phyloP scores from a whole-genome alignment of 2,113 vertebrate genomes.

The Cyprinodon tularosa region DNA sequence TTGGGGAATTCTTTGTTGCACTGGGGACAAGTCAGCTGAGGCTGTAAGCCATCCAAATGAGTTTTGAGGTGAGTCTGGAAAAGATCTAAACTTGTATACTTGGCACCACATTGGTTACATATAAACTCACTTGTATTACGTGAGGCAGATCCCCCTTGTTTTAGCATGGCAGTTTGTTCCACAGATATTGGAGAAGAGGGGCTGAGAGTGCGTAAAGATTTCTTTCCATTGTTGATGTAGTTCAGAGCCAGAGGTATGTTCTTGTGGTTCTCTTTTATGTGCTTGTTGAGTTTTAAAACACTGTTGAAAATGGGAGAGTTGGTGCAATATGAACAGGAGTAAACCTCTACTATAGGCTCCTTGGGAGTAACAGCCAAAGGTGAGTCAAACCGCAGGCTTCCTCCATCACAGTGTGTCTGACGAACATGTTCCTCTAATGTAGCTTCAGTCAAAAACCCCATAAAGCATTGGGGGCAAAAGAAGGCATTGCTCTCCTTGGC shows the following conservation, averaged over 20 bases:
- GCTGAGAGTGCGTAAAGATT: constrained; percentile 90
- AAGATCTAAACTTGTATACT: constrained; percentile 92
- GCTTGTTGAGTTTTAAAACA: constrained; percentile 95
- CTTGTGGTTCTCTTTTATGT: constrained; percentile 99
- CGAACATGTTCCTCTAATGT: constrained; percentile 97
- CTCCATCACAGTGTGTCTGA: constrained; percentile 94
- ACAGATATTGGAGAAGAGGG: constrained; percentile 92
- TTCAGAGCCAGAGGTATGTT: constrained; percentile 98
- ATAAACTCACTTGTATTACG: constrained; percentile 91
- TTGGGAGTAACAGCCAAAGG: constrained; percentile 92
- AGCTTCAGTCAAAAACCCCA: constrained; percentile 97
- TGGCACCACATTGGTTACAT: constrained; percentile 96
- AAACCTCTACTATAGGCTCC: constrained; percentile 95
- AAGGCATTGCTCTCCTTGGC: constrained; percentile 98
- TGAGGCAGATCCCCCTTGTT: constrained; percentile 87
- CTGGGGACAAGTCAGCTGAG: constrained; percentile 94
- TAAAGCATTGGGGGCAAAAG: constrained; percentile 98
- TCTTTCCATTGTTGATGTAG: constrained; percentile 96
- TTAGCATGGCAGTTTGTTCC: constrained; percentile 89
- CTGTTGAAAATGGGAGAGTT: constrained; percentile 98
- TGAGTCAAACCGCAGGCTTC: constrained; percentile 92
- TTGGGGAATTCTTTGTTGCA: constrained; percentile 99
- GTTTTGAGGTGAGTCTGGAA: constrained; percentile 98
- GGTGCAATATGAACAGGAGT: constrained; percentile 98
- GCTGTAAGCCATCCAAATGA: constrained; percentile 92